phyloP scores from a whole-genome alignment of 2,888 invertebrate species.

The Dusona sp. region DNA sequence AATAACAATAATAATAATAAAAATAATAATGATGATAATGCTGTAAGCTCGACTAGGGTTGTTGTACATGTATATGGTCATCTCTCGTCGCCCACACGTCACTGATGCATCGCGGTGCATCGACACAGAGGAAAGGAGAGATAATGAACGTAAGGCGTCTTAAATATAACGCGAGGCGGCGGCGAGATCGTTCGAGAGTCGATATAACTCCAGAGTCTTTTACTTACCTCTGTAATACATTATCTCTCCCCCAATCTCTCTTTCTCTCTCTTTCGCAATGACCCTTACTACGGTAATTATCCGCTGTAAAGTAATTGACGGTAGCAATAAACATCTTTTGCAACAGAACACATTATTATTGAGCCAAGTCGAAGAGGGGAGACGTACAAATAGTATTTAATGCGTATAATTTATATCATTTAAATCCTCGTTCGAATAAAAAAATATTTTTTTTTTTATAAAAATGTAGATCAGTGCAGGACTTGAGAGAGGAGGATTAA shows the following conservation, averaged over 20 bases:
- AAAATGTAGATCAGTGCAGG: background rate
- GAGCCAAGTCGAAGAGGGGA: background rate
- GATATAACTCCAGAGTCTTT: slow-evolving; percentile 57
- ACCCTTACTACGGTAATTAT: slow-evolving; percentile 77
- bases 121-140: slow-evolving; percentile 27
- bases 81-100: slow-evolving; percentile 65
- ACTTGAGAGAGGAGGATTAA: background rate
- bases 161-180: slow-evolving; percentile 56
- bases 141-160: slow-evolving; percentile 52
- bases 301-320: slow-evolving; percentile 79
- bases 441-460: background rate
- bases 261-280: slow-evolving; percentile 71
- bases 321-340: slow-evolving; percentile 76
- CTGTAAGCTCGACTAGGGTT: slow-evolving; percentile 24
- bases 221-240: slow-evolving; percentile 72
- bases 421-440: background rate
- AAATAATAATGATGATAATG: slow-evolving; percentile 38
- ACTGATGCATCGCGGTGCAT: slow-evolving; percentile 59
- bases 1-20: slow-evolving; percentile 8
- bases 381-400: background rate
- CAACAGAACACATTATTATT: slow-evolving; percentile 29
- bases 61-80: slow-evolving; percentile 12
- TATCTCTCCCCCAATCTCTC: slow-evolving; percentile 61
- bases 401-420: background rate
- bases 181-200: slow-evolving; percentile 59